Evolutionary conservation across 2,888 invertebrate genomes (phyloP), one percentile per base, ranked within the genome.

Genomic region (Melolontha melolontha): DNA sequence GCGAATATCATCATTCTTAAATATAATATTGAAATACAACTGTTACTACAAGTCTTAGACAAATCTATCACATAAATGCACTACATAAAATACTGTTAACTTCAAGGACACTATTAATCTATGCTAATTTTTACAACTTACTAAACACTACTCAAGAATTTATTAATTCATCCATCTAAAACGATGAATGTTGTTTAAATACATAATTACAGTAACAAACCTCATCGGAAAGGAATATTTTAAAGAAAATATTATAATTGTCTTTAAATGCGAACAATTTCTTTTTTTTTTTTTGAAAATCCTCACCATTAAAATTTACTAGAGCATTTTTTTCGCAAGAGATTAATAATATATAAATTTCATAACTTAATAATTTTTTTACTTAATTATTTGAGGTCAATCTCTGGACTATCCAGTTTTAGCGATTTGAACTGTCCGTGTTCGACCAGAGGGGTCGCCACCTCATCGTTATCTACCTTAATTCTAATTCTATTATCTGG

Each of bases 401-500:
- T 70, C 69, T 81, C 81, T 16, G 81, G 78, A 74, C 79, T 80
- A 39, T 83, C 83, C 54, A 83, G 67, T 65, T 78, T 75, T 73
- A 84, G 84, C 71, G 79, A 78, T 72, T 80, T 81, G 64, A 84
- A 83, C 67, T 87, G 85, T 1, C 88, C 88, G 39, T 88, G 87
- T 75, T 89, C 88, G 1, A 89, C 89, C 12, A 89, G 84, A 0
- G 89, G 89, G 6, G 89, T 89, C 16, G 90, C 85, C 41, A 91
- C 85, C 77, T 91, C 90, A 75, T 91, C 91, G 62, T 88, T 90
- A 75, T 85, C 86, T 51, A 92, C 90, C 76, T 88, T 89, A 71
- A 93, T 92, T 69, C 92, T 86, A 74, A 92, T 92, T 78, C 89
- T 88, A 81, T 92, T 92, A 65, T 91, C 88, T 8, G 86, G 85